Evolutionary conservation across 2,888 invertebrate species (phyloP).

Genomic region (Griposia aprilina): DNA sequence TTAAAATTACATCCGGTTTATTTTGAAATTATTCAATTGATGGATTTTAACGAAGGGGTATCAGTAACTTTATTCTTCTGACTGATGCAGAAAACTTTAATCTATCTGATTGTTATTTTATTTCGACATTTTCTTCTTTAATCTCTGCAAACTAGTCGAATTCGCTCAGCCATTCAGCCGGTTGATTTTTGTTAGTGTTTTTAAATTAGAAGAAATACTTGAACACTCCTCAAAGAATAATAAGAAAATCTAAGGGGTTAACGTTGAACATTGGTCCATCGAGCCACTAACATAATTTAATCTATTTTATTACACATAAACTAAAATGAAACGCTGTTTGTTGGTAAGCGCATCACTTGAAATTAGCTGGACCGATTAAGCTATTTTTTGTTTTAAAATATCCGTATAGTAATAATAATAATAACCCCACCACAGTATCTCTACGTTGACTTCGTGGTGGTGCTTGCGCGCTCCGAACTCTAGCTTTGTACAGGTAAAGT

Average conservation of each 20-base stretch:
- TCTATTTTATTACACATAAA: too few species aligned
- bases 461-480: too few species aligned
- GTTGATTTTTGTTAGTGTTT: neutral
- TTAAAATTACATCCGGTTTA: too few species aligned
- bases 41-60: neutral
- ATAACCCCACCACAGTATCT: too few species aligned
- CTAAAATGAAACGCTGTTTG: too few species aligned
- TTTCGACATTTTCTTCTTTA: conserved; percentile 2
- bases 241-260: neutral
- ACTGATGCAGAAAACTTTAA: neutral
- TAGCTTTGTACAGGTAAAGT: too few species aligned
- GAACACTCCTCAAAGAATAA: neutral
- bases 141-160: neutral
- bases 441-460: too few species aligned
- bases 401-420: too few species aligned
- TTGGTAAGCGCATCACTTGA: too few species aligned
- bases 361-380: too few species aligned
- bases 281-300: neutral
- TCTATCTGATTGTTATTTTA: neutral
- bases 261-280: neutral
- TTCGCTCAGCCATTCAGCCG: neutral
- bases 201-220: neutral
- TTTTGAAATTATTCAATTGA: neutral
- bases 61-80: too few species aligned
- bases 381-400: too few species aligned